Evolutionary conservation across 1,140 invertebrate genomes (phyloP).

Genomic region (Mylabris phalerata): DNA sequence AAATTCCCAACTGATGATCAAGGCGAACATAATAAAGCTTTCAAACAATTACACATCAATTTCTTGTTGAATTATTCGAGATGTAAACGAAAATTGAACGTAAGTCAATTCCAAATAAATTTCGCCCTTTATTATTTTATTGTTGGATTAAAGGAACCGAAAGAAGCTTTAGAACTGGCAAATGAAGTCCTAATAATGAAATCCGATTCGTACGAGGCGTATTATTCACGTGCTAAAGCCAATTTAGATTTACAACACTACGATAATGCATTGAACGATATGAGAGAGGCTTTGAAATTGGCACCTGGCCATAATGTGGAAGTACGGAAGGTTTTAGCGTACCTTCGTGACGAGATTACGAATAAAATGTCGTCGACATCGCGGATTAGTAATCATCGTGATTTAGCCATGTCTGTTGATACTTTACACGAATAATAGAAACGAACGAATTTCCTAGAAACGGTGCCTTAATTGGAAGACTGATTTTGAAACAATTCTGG

Average conservation of each 20-base stretch:
- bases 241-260: conserved; percentile 62
- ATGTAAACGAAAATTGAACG: conserved; percentile 89
- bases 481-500: conserved; percentile 10
- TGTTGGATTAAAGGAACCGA: conserved; percentile 56
- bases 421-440: conserved; percentile 36
- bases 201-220: conserved; percentile 85
- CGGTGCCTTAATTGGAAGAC: conserved; percentile 25
- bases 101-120: conserved; percentile 49
- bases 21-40: conserved; percentile 64
- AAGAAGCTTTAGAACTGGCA: conserved; percentile 79
- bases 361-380: conserved; percentile 32
- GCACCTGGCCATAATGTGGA: conserved; percentile 60
- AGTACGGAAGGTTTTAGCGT: conserved; percentile 56
- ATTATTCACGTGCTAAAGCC: conserved; percentile 83
- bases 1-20: conserved; percentile 65
- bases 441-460: not conserved
- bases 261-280: conserved; percentile 57
- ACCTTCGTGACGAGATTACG: conserved; percentile 59
- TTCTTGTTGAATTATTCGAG: conserved; percentile 83
- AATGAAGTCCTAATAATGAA: conserved; percentile 75
- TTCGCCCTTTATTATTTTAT: not conserved
- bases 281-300: conserved; percentile 60
- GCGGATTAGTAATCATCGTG: conserved; percentile 37
- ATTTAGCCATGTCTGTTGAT: conserved; percentile 40
- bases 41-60: conserved; percentile 80